phyloP scores from a whole-genome alignment of 2,113 vertebrate species.

The Gila orcuttii region DNA sequence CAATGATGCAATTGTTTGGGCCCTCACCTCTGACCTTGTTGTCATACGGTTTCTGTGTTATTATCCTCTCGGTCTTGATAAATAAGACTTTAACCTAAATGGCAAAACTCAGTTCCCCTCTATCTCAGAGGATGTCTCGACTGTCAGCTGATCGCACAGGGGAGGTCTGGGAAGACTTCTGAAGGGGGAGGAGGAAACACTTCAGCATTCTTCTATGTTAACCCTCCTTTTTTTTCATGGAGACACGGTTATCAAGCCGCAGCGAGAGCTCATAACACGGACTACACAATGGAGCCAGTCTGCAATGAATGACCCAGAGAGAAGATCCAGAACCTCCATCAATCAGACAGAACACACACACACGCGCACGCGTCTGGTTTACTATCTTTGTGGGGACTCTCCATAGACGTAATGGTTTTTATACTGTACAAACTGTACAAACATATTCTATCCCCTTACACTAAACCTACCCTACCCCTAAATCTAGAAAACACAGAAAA shows the following conservation, averaged over 20 bases:
- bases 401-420: no score
- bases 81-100: slow-evolving; percentile 53
- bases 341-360: slow-evolving; percentile 41
- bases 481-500: no score
- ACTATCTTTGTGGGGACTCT: no score
- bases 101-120: slow-evolving; percentile 54
- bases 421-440: no score
- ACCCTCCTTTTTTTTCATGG: slow-evolving; percentile 68
- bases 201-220: slow-evolving; percentile 75
- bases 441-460: no score
- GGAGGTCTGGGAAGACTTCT: slow-evolving; percentile 62
- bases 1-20: slow-evolving; percentile 67
- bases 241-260: slow-evolving; percentile 81
- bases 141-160: slow-evolving; percentile 73
- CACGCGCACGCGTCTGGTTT: background rate
- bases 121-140: slow-evolving; percentile 55
- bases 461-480: no score
- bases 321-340: slow-evolving; percentile 53
- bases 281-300: slow-evolving; percentile 70
- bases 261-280: slow-evolving; percentile 72
- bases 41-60: slow-evolving; percentile 70
- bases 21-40: slow-evolving; percentile 63
- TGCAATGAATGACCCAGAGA: slow-evolving; percentile 66
- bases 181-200: slow-evolving; percentile 44
- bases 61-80: slow-evolving; percentile 55